Evolutionary conservation across 2,888 invertebrate species (phyloP).

Genomic region (Drosophila paramelanica): DNA sequence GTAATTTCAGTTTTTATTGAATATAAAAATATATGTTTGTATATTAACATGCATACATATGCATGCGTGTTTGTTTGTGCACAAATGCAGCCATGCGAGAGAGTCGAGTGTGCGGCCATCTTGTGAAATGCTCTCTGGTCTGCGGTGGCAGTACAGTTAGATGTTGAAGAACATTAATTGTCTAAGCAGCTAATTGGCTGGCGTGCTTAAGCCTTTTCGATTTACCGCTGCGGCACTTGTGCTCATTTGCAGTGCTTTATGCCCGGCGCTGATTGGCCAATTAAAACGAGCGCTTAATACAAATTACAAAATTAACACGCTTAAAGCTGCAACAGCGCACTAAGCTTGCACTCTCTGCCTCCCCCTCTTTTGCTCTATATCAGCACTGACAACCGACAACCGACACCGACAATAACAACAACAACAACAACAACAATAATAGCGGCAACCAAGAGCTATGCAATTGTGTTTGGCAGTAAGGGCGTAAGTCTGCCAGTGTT

Average conservation of each 20-base stretch:
- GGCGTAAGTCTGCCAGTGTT: slow-evolving; percentile 33
- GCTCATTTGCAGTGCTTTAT: slow-evolving; percentile 49
- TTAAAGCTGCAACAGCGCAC: slow-evolving; percentile 51
- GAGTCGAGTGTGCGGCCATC: slow-evolving; percentile 4
- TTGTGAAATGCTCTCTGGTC: not conserved
- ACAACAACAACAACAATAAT: slow-evolving; percentile 32
- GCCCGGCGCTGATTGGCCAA: slow-evolving; percentile 56
- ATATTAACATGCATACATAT: not conserved
- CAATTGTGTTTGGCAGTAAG: slow-evolving; percentile 59
- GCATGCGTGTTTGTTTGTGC: no score
- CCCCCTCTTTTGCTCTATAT: not conserved
- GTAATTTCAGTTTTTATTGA: not conserved
- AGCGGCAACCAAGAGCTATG: slow-evolving; percentile 44
- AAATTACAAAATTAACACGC: slow-evolving; percentile 67
- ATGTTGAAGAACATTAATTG: slow-evolving; percentile 28
- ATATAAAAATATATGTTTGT: not conserved
- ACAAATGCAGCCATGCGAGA: not conserved
- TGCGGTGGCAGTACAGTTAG: slow-evolving; percentile 9
- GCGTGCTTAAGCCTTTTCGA: slow-evolving; percentile 35
- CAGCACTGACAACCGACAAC: slow-evolving; percentile 29
- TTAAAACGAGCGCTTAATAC: slow-evolving; percentile 64
- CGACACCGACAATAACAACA: slow-evolving; percentile 29
- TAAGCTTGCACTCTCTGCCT: slow-evolving; percentile 24
- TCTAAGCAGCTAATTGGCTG: slow-evolving; percentile 40
- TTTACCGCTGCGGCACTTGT: slow-evolving; percentile 29